A percentile compares a stretch with the other conserved stretches of the same genome.
Conservation (phyloP, 2,113 vertebrate species). For the Platanista minor region DNA sequence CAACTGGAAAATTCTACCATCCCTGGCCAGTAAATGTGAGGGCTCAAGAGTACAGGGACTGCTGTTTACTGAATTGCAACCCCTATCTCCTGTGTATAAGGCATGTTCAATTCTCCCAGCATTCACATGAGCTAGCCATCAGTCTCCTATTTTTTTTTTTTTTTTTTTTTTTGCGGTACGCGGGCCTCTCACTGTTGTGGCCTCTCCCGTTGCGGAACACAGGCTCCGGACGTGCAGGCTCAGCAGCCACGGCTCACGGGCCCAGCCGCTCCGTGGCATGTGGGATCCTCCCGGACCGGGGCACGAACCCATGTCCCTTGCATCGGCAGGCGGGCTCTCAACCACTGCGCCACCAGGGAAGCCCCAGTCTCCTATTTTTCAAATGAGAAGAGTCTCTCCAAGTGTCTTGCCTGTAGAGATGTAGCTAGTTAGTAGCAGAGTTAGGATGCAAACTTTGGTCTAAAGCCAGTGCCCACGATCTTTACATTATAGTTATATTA, state of each 20-base stretch:
- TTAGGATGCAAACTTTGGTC: background rate
- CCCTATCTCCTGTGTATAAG: background rate
- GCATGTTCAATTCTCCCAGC: background rate
- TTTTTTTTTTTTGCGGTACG: no score
- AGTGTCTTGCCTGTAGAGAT: background rate
- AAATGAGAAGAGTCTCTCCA: background rate
- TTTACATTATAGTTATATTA: background rate
- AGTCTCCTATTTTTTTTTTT: background rate
- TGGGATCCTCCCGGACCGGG: no score
- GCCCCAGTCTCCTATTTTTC: background rate
- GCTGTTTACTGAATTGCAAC: no score
- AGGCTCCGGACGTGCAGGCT: no score
- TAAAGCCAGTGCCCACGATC: background rate
- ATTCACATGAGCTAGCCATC: background rate
- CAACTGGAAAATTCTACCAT: background rate
- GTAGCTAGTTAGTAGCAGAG: background rate
- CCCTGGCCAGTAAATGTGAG: accelerated
- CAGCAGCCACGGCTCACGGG: no score
- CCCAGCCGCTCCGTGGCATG: no score
- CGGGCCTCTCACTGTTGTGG: no score
- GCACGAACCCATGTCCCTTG: no score
- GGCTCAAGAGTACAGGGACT: background rate
- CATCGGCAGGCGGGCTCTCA: no score
- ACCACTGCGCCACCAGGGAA: no score
- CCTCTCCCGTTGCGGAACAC: no score